A percentile compares a stretch with the other conserved stretches of the same genome.
Conservation (phyloP, 2,888 invertebrate species). For the Eristalis tenax region DNA sequence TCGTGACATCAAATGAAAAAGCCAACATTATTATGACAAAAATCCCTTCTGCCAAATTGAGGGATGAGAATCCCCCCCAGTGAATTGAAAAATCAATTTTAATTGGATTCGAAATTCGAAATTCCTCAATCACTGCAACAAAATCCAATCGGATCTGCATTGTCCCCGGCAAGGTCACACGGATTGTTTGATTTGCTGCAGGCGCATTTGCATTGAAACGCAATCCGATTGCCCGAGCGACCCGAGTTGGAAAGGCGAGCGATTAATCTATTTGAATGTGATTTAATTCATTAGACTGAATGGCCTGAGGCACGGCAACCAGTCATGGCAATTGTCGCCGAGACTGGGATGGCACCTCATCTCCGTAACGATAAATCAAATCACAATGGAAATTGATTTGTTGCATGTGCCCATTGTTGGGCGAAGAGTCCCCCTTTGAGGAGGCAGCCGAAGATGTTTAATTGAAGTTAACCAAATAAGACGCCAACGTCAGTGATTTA, state of each 20-base stretch:
- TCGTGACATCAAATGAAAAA: neutral
- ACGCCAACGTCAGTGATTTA: neutral
- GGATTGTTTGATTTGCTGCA: slow-evolving; percentile 30
- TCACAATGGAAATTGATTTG: slow-evolving; percentile 16
- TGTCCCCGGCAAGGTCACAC: neutral
- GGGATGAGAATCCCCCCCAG: neutral
- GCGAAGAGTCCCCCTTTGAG: too few species aligned
- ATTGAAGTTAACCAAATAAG: neutral
- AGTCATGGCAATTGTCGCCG: too few species aligned
- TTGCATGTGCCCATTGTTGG: neutral
- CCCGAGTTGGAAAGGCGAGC: slow-evolving; percentile 26
- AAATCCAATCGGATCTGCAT: neutral
- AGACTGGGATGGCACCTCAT: neutral
- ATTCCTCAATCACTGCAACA: neutral
- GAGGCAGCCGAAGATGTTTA: neutral
- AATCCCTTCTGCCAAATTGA: neutral
- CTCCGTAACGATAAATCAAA: slow-evolving; percentile 27
- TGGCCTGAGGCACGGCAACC: neutral
- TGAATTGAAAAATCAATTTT: neutral
- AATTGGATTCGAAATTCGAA: neutral
- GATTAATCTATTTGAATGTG: slow-evolving; percentile 43
- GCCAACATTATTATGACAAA: neutral
- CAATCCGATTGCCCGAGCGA: neutral
- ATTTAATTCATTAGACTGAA: slow-evolving; percentile 27
- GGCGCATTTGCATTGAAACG: slow-evolving; percentile 35